Evolutionary conservation across 2,113 vertebrate genomes (phyloP).

Genomic region (Bettongia penicillata): DNA sequence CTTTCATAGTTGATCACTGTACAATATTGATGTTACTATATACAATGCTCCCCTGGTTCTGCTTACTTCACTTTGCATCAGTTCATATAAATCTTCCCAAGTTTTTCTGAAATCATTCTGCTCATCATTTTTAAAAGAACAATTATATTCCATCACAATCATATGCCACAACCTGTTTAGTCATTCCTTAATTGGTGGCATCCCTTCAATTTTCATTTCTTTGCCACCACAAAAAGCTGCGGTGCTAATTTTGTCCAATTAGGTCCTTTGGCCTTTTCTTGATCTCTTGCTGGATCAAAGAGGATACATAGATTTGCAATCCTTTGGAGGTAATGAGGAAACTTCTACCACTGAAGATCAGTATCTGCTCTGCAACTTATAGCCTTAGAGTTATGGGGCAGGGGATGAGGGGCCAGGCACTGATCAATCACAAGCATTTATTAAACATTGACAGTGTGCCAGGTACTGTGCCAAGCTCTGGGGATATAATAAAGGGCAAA

Average conservation of each 20-base stretch:
- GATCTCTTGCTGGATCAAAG: background rate
- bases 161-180: background rate
- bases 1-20: background rate
- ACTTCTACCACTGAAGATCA: background rate
- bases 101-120: background rate
- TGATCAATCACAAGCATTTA: background rate
- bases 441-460: background rate
- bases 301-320: background rate
- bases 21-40: background rate
- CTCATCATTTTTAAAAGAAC: background rate
- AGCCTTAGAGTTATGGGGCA: background rate
- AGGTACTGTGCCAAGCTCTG: background rate
- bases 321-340: too few species aligned
- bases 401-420: too few species aligned
- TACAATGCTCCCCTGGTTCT: background rate
- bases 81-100: background rate
- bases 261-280: background rate
- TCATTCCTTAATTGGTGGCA: background rate
- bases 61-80: background rate
- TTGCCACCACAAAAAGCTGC: background rate
- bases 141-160: background rate
- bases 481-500: background rate
- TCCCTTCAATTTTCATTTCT: background rate
- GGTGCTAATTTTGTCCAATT: background rate
- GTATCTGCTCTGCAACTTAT: background rate